phyloP scores from a whole-genome alignment of 2,888 invertebrate genomes.

The Lepidocyrtinus sp. region DNA sequence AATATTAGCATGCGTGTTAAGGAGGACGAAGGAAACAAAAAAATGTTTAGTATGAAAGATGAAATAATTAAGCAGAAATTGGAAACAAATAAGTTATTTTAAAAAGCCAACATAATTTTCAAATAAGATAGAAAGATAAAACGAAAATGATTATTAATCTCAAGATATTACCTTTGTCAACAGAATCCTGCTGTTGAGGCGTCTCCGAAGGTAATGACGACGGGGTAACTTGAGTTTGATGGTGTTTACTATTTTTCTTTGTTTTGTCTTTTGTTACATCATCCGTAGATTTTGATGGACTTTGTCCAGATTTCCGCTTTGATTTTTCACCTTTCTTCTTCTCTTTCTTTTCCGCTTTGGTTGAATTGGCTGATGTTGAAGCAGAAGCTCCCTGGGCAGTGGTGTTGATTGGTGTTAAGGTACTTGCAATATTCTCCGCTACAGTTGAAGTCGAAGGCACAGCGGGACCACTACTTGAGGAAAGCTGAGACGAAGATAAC shows the following conservation, averaged over 20 bases:
- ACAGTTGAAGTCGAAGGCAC: conserved; percentile 31
- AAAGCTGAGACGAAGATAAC: conserved; percentile 55
- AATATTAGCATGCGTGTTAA: conserved; percentile 3
- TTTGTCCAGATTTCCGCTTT: conserved; percentile 42
- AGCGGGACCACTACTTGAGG: conserved; percentile 51
- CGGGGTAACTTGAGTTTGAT: conserved; percentile 24
- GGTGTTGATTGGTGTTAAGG: background rate
- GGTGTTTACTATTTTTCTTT: conserved; percentile 46
- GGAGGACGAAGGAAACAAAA: conserved; percentile 7
- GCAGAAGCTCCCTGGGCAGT: conserved; percentile 16
- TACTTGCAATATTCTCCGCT: conserved; percentile 11
- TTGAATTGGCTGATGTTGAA: conserved; percentile 12
- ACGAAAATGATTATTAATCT: too few species aligned
- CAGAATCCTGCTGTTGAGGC: conserved; percentile 37
- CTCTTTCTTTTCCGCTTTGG: conserved; percentile 48
- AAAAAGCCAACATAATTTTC: background rate
- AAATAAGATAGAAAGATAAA: too few species aligned
- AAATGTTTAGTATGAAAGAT: background rate
- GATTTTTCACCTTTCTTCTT: conserved; percentile 55
- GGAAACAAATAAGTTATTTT: conserved; percentile 12
- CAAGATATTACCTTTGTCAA: conserved; percentile 55
- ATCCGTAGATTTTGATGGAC: conserved; percentile 40
- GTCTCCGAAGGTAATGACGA: background rate
- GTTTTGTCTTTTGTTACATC: conserved; percentile 39
- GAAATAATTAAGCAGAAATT: conserved; percentile 30